phyloP scores from a whole-genome alignment of 2,888 invertebrate genomes.

The Dastarcus helophoroides region DNA sequence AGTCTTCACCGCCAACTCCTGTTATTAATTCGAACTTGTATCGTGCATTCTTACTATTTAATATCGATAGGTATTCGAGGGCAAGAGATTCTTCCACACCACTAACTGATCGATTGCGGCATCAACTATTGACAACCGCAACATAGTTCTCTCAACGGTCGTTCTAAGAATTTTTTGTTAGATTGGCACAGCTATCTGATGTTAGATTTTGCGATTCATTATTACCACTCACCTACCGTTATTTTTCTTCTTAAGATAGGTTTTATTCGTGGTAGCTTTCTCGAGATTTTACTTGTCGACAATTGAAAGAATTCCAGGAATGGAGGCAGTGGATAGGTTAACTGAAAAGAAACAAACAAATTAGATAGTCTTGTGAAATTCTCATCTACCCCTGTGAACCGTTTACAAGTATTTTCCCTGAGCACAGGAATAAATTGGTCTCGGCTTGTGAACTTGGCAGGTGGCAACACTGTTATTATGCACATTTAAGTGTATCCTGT shows the following conservation, averaged over 20 bases:
- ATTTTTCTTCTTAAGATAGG: no score
- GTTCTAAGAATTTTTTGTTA: no score
- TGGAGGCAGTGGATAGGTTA: no score
- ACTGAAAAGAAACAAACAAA: no score
- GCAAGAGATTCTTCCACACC: constrained; percentile 14
- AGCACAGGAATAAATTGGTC: constrained; percentile 31
- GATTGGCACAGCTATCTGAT: no score
- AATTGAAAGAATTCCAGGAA: no score
- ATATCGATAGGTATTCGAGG: constrained; percentile 21
- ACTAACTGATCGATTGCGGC: constrained; percentile 1
- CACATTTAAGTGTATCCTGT: constrained; percentile 18
- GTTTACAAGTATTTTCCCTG: constrained; percentile 25
- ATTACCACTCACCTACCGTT: no score
- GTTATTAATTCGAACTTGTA: constrained; percentile 24
- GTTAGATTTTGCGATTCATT: no score
- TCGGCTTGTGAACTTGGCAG: constrained; percentile 30
- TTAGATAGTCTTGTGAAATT: background rate
- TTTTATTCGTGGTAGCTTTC: no score
- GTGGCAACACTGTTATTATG: constrained; percentile 27
- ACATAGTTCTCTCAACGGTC: no score
- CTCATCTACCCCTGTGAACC: constrained; percentile 22
- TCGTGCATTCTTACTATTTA: constrained; percentile 23
- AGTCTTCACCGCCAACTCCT: constrained; percentile 26
- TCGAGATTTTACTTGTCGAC: no score
- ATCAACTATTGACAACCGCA: constrained; percentile 10